phyloP scores from a whole-genome alignment of 2,113 vertebrate genomes.

The Tetrax tetrax region DNA sequence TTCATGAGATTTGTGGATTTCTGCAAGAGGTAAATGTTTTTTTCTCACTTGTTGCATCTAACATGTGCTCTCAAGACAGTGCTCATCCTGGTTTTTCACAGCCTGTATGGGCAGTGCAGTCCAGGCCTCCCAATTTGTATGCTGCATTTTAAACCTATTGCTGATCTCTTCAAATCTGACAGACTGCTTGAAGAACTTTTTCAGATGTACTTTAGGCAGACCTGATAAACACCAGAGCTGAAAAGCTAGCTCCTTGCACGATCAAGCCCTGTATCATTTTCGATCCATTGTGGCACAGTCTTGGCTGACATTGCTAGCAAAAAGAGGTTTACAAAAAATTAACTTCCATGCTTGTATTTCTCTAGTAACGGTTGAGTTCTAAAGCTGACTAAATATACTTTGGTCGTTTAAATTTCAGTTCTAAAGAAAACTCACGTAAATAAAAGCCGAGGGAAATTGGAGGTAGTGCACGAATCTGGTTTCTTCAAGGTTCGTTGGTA shows the following conservation, averaged over 20 bases:
- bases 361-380: conserved; percentile 1
- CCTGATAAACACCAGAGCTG: neutral
- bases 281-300: neutral
- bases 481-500: neutral
- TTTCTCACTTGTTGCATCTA: neutral
- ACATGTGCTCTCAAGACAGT: neutral
- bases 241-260: neutral
- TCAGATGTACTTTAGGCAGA: neutral
- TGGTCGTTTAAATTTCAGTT: conserved; percentile 45
- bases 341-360: conserved; percentile 25
- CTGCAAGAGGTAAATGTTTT: neutral
- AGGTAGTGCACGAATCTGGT: neutral
- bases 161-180: neutral
- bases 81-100: neutral
- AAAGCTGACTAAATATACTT: conserved; percentile 48
- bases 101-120: neutral
- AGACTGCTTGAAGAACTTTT: neutral
- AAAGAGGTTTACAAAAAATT: neutral
- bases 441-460: conserved; percentile 1
- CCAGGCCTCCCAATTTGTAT: neutral
- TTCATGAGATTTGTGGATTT: neutral
- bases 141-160: neutral
- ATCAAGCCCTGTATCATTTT: neutral
- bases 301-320: neutral
- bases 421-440: conserved; percentile 28